phyloP scores from a whole-genome alignment of 2,797 vertebrate genomes.

The Oreonectes daqikongensis region DNA sequence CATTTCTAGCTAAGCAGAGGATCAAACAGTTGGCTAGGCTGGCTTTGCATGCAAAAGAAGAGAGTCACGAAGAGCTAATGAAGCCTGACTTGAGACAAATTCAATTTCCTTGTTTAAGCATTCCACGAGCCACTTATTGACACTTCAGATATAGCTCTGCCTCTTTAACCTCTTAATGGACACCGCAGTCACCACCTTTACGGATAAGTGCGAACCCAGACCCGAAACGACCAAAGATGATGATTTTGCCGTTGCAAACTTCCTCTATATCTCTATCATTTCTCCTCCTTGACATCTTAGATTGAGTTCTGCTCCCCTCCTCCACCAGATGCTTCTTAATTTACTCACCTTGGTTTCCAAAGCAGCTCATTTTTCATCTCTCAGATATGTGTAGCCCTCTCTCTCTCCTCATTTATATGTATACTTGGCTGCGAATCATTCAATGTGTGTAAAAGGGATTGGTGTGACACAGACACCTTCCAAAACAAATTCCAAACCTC shows the following conservation, averaged over 20 bases:
- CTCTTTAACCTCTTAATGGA: constrained; percentile 18
- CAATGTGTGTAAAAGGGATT: constrained; percentile 45
- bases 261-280: neutral
- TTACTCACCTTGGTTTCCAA: constrained; percentile 16
- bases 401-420: constrained; percentile 6
- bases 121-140: constrained; percentile 40
- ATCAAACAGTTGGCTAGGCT: constrained; percentile 16
- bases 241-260: neutral
- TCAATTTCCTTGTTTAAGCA: constrained; percentile 40
- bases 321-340: constrained; percentile 14
- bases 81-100: constrained; percentile 53
- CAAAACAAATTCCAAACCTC: constrained; percentile 55
- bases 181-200: neutral
- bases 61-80: constrained; percentile 54
- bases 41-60: constrained; percentile 26
- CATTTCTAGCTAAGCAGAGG: constrained; percentile 6
- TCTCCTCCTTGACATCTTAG: neutral
- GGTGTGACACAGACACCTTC: constrained; percentile 64
- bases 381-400: neutral
- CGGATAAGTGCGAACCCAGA: neutral
- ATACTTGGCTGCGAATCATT: constrained; percentile 18
- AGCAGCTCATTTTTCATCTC: constrained; percentile 2
- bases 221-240: neutral
- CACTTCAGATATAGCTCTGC: constrained; percentile 42
- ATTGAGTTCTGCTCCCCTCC: constrained; percentile 7